phyloP scores from a whole-genome alignment of 2,797 vertebrate species.

The Lindbergichthys nudifrons region DNA sequence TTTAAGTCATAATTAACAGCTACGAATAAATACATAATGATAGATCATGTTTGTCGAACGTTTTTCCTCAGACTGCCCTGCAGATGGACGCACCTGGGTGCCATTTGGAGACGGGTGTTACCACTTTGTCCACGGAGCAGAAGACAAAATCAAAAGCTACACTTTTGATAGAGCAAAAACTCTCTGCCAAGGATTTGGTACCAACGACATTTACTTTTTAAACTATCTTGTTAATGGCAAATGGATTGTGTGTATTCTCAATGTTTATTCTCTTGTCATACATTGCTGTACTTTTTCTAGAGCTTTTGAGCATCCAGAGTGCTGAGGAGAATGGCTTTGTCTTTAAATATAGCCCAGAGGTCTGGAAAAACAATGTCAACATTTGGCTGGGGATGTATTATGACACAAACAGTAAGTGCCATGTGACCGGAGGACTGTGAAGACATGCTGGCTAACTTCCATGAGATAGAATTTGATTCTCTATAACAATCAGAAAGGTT shows the following conservation, averaged over 20 bases:
- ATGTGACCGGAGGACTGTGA: conserved; percentile 25
- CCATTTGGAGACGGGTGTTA: conserved; percentile 78
- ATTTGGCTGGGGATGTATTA: conserved; percentile 90
- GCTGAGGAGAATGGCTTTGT: conserved; percentile 87
- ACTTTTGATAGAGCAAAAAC: conserved; percentile 71
- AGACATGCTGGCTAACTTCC: conserved; percentile 3
- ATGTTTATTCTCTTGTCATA: neutral
- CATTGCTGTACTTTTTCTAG: conserved; percentile 50
- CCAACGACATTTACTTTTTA: neutral
- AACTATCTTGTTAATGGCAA: neutral
- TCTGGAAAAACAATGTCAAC: conserved; percentile 85
- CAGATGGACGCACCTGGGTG: conserved; percentile 84
- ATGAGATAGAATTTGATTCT: neutral
- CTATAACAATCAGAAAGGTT: neutral
- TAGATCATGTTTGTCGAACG: neutral
- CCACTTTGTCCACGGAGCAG: conserved; percentile 85
- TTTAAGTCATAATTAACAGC: neutral
- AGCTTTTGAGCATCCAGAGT: conserved; percentile 87
- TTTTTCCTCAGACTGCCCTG: conserved; percentile 80
- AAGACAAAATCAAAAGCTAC: conserved; percentile 81
- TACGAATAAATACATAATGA: neutral
- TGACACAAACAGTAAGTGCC: conserved; percentile 87
- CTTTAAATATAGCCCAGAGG: conserved; percentile 80
- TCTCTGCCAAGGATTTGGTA: conserved; percentile 81
- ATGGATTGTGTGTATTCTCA: neutral